Evolutionary conservation across 1,140 invertebrate species (phyloP).

Genomic region (Amphibalanus amphitrite): DNA sequence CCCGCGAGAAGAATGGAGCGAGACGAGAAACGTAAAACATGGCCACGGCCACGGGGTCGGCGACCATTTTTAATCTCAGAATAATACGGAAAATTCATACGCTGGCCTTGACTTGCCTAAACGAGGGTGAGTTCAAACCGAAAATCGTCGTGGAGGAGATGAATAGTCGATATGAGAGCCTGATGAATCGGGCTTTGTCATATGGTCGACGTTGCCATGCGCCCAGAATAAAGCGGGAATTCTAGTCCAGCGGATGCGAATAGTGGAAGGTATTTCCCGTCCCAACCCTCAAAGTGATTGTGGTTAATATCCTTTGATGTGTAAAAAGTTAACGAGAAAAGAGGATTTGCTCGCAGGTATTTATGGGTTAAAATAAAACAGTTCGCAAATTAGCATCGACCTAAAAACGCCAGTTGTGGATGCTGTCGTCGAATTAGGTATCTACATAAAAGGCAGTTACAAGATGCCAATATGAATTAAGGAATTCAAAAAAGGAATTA

Average conservation of each 20-base stretch:
- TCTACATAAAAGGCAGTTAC: too few relatives aligned
- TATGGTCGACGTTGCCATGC: neutral
- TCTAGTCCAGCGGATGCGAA: neutral
- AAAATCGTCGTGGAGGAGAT: neutral
- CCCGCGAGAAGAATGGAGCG: neutral
- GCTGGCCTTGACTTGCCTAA: neutral
- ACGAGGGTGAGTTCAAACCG: neutral
- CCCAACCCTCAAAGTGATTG: too few relatives aligned
- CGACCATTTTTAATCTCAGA: neutral
- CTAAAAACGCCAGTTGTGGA: too few relatives aligned
- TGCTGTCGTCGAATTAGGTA: too few relatives aligned
- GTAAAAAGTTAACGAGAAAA: too few relatives aligned
- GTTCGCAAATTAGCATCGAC: too few relatives aligned
- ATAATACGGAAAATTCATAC: constrained; percentile 2
- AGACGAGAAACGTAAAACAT: neutral
- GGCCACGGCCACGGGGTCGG: neutral
- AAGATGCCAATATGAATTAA: too few relatives aligned
- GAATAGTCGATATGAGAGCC: neutral
- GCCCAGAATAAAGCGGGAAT: neutral
- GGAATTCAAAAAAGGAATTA: too few relatives aligned
- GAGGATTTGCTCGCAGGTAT: too few relatives aligned
- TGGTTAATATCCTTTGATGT: too few relatives aligned
- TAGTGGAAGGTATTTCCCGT: too few relatives aligned
- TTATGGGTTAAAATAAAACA: too few relatives aligned
- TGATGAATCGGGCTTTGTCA: neutral